Percentiles rank a stretch among this genome's conserved stretches.
Conservation (phyloP, 1,140 invertebrate genomes). For the Chionoecetes opilio region DNA sequence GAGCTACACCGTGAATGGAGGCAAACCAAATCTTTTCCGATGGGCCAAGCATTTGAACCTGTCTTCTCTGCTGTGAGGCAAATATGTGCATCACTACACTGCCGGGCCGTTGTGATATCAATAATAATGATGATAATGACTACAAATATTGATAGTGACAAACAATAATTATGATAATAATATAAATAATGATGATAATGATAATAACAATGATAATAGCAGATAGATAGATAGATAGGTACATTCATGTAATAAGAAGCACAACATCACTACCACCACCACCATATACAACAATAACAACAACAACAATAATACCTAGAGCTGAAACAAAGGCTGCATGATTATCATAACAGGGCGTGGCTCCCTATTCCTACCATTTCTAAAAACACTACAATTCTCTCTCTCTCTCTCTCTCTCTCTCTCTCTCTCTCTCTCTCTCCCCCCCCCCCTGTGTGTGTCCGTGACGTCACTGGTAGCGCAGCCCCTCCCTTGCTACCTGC, state of each 20-base stretch:
- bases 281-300: not conserved
- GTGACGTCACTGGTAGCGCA: not conserved
- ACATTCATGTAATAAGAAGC: too few relatives aligned
- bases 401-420: not conserved
- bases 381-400: not conserved
- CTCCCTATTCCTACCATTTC: not conserved
- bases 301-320: not conserved
- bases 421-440: not conserved
- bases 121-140: not conserved
- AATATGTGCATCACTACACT: too few relatives aligned
- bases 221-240: too few relatives aligned
- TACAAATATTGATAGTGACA: not conserved
- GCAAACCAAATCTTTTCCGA: too few relatives aligned
- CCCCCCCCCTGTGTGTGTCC: not conserved
- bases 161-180: not conserved
- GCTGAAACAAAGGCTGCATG: too few relatives aligned
- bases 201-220: not conserved
- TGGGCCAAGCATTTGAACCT: too few relatives aligned
- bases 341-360: not conserved
- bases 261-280: too few relatives aligned
- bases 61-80: too few relatives aligned
- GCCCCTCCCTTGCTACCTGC: slow-evolving; percentile 9
- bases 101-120: too few relatives aligned
- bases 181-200: not conserved
- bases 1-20: too few relatives aligned